Conservation (phyloP, 2,797 vertebrate genomes). For the Bradypus variegatus region DNA sequence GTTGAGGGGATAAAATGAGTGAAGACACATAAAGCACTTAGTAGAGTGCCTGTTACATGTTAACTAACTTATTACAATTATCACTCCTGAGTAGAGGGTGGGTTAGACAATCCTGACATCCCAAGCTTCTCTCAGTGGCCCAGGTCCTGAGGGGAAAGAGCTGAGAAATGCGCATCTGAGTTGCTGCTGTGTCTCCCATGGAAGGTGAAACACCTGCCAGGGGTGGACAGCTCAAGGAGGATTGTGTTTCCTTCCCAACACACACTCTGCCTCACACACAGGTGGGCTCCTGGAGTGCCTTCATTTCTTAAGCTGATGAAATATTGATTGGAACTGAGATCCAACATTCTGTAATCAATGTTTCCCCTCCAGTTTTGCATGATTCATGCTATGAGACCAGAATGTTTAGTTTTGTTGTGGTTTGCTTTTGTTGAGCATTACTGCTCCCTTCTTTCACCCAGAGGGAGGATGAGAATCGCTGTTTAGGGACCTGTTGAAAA, state of each 20-base stretch:
- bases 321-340: constrained; percentile 67
- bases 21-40: neutral
- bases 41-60: neutral
- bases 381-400: constrained; percentile 64
- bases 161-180: neutral
- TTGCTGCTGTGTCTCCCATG: neutral
- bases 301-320: constrained; percentile 70
- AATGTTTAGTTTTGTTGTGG: constrained; percentile 61
- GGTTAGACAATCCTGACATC: neutral
- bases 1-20: neutral
- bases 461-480: constrained; percentile 60
- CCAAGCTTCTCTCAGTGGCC: neutral
- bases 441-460: constrained; percentile 44
- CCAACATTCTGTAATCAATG: constrained; percentile 67
- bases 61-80: neutral
- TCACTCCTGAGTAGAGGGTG: neutral
- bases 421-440: constrained; percentile 66
- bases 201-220: neutral
- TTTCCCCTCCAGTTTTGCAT: constrained; percentile 67
- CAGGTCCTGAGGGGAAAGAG: neutral
- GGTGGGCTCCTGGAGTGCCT: constrained; percentile 61
- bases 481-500: constrained; percentile 57
- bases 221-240: neutral
- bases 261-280: constrained; percentile 52
- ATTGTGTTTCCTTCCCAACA: constrained; percentile 7